Percentiles rank a stretch among this genome's conserved stretches.
phyloP scores from a whole-genome alignment of 1,140 invertebrate species.

The Homarus americanus region DNA sequence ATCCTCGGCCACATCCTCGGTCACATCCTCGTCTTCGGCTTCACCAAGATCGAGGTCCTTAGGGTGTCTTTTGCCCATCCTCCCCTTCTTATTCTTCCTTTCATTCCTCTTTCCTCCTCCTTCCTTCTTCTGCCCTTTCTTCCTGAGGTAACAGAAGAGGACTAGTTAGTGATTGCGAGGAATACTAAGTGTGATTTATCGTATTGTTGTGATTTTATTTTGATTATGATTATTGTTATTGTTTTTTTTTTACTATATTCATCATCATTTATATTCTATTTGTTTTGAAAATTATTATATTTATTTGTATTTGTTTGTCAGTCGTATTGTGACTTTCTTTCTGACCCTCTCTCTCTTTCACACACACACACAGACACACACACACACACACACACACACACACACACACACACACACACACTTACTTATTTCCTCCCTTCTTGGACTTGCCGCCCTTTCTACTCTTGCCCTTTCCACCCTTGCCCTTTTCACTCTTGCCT shows the following conservation, averaged over 20 bases:
- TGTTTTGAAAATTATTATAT: too few species aligned
- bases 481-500: neutral
- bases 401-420: too few species aligned
- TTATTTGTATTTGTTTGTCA: neutral
- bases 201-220: too few species aligned
- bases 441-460: neutral
- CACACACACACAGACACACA: neutral
- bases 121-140: conserved; percentile 24
- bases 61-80: conserved; percentile 29
- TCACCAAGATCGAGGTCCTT: conserved; percentile 52
- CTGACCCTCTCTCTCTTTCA: conserved; percentile 13
- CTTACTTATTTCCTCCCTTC: neutral
- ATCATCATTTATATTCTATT: too few species aligned
- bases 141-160: neutral
- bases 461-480: neutral
- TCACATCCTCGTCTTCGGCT: neutral
- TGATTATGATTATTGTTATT: too few species aligned
- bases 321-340: neutral
- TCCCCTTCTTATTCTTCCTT: neutral
- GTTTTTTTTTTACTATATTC: too few species aligned
- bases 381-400: neutral
- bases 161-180: neutral
- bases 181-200: too few species aligned
- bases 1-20: conserved; percentile 1
- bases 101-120: conserved; percentile 25